Evolutionary conservation across 2,113 vertebrate species (phyloP), one percentile per base, ranked within the genome.

Genomic region (Perccottus glenii): DNA sequence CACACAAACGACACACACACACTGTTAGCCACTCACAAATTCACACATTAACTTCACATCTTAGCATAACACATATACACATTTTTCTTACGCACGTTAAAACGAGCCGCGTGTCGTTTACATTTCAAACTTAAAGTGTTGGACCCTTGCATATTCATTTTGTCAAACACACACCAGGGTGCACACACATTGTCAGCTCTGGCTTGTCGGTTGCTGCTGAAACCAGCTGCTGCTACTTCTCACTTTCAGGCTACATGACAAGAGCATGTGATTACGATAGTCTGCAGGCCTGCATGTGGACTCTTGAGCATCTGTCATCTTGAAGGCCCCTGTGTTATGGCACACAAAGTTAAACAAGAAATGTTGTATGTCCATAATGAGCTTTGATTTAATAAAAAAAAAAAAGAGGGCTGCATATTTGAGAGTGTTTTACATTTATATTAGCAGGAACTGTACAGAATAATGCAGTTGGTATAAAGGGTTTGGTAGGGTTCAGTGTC

Each of bases 201-300:
- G 6, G 67, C 69, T 64, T 43, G 15, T 16, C 62, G 0, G 16
- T 66, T 48, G 60, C 42, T 6, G 38, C 52, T 60, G 43, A 70
- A 59, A 36, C 68, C 85, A 88, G 88, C 82, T 90, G 88, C 67
- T 82, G 78, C 48, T 75, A 49, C 79, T 78, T 77, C 57, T 86
- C 84, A 81, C 52, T 78, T 67, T 72, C 59, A 68, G 61, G 52
- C 45, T 55, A 79, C 73, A 75, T 59, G 82, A 79, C 73, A 78
- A 67, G 65, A 78, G 52, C 73, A 83, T 87, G 81, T 74, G 77
- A 83, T 69, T 74, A 66, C 44, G 67, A 80, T 68, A 76, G 64
- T 61, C 64, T 73, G 33, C 72, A 72, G 61, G 16, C 32, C 6
- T 43, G 59, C 6, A 12, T 57, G 62, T 48, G 42, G 45, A 57